Base-by-base conservation (phyloP, 2,888 invertebrate genomes). In the Thereva nobilitata region DNA sequence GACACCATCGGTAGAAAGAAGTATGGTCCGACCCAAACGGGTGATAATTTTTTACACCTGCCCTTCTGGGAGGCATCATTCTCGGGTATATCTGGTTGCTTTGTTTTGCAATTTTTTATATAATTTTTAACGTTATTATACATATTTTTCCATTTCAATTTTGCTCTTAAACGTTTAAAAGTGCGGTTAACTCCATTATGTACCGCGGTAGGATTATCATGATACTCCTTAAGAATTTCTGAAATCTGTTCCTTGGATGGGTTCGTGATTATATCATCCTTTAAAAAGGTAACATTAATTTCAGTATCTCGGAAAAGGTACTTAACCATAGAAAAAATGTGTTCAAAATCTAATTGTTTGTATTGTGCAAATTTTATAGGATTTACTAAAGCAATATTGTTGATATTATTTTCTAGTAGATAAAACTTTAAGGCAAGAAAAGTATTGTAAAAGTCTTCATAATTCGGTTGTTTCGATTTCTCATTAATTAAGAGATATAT, bases 71-170 rank as follows among this genome's bases (percentile, higher is more conserved):
- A 23, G 2, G 23, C 23, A 23, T 23, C 23, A 23, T 23, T 8
- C 68, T 41, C 12, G 57, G 61, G 4, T 49, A 67, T 71, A 75
- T 76, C 45, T 73, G 71, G n/a, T 50, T 10, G 4, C 12, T 50
- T 50, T 50, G 0, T 50, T 12, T 44, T 68, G 65, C 75, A 76
- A 8, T 44, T 67, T 67, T 73, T 72, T 47, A 78, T 72, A 67
- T 71, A 75, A 59, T 70, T 59, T 70, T 74, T 72, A 7, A 78
- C 75, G 53, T 76, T 73, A 8, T 69, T 68, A 66, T 73, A 75
- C 75, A 78, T 76, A 5, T 71, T 71, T 37, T 66, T 67, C 76
- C 77, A 77, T 64, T 73, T 72, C 63, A 72, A 76, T 8, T 70
- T 59, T 66, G 71, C 54, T 70, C 73, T 74, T 6, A 72, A 68